Base-by-base conservation (phyloP, 2,113 vertebrate genomes). In the Myiopsitta monachus region DNA sequence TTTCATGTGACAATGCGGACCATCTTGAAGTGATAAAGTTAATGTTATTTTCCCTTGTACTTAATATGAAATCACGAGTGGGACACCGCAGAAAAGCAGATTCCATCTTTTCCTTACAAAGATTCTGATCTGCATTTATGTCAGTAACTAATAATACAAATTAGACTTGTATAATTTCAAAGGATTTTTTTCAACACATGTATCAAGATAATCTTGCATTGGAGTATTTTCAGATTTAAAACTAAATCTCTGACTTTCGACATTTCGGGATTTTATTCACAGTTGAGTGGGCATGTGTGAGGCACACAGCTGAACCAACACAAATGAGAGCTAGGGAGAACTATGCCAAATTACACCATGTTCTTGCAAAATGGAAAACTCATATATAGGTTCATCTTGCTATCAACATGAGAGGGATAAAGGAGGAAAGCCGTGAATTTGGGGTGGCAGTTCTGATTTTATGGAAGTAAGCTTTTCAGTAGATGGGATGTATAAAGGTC, bases 291-390 rank as follows among this genome's bases (percentile, higher is more conserved):
- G 92, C 66, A 90, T 67, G 64, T 96, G 90, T 84, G 94, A 95
- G 94, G 94, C 57, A 67, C 54, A 39, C 66, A 94, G 90, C 76
- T 92, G 68, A 94, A 94, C 72, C 90, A 96, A 83, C 52, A 78
- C 86, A 84, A 93, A 85, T 3, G 72, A 86, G 87, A 88, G 62
- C 89, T 47, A n/a, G 10, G 57, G 67, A 86, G 87, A 88, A 17
- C 74, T 83, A 46, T 88, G 95, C 92, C 94, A 96, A 96, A 94
- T 93, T 61, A 96, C 90, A 93, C 68, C 68, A 75, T 72, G 86
- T 93, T 93, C 95, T 94, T 95, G 68, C 30, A 18, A 90, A 94
- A 94, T 23, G 39, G 90, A 61, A 81, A 66, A 43, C 79, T 90
- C 88, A 88, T 33, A 72, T 93, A 63, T 69, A 88, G 73, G 28